phyloP scores from a whole-genome alignment of 30 jellyfish, hydroid and myxozoan species.

The Hydractinia echinata region DNA sequence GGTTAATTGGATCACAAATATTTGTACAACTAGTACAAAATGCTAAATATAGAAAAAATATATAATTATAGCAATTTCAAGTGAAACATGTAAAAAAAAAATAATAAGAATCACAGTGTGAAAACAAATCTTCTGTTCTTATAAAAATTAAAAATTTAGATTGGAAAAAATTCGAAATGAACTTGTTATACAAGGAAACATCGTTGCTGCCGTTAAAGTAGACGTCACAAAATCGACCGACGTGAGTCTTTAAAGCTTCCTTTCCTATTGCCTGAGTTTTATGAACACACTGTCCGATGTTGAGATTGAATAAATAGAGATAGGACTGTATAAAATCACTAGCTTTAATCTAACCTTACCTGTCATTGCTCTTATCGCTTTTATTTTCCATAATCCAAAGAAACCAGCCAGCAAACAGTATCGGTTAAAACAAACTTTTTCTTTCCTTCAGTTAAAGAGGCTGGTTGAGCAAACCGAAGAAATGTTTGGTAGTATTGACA shows the following conservation, averaged over 20 bases:
- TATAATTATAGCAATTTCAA: too few species aligned
- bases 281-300: too few species aligned
- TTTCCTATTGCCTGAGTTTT: too few species aligned
- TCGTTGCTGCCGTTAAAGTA: conserved; percentile 59
- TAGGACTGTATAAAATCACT: too few species aligned
- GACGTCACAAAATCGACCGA: conserved; percentile 61
- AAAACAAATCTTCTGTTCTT: too few species aligned
- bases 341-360: too few species aligned
- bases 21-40: too few species aligned
- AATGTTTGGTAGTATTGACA: conserved; percentile 62
- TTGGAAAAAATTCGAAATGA: conserved; percentile 68
- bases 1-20: too few species aligned
- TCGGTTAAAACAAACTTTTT: background rate
- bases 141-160: conserved; percentile 15
- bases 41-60: too few species aligned
- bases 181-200: conserved; percentile 59
- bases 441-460: conserved; percentile 34
- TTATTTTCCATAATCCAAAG: background rate
- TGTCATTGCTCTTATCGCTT: background rate
- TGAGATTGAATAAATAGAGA: too few species aligned
- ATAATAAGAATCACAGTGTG: too few species aligned
- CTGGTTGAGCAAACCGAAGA: conserved; percentile 58
- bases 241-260: conserved; percentile 10
- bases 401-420: background rate
- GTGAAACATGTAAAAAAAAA: too few species aligned